Evolutionary conservation across 2,888 invertebrate genomes (phyloP).

Genomic region (Rhamnusium bicolor): DNA sequence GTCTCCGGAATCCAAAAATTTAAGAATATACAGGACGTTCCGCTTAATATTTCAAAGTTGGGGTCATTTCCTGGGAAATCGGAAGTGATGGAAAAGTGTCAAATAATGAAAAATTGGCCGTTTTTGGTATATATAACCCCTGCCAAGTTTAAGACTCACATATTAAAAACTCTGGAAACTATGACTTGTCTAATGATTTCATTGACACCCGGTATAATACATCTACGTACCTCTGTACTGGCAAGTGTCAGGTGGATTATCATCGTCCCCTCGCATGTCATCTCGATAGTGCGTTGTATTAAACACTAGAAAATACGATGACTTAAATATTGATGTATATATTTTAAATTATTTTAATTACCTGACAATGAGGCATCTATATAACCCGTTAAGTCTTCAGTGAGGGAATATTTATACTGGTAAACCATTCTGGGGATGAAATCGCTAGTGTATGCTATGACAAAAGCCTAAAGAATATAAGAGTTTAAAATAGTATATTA

Average conservation of each 20-base stretch:
- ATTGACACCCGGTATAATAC: no score
- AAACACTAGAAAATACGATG: slow-evolving; percentile 74
- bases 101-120: no score
- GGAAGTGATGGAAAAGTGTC: no score
- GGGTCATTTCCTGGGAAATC: no score
- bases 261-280: slow-evolving; percentile 82
- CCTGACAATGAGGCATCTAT: slow-evolving; percentile 90
- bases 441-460: slow-evolving; percentile 98
- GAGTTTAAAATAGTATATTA: no score
- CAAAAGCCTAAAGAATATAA: slow-evolving; percentile 90
- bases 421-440: slow-evolving; percentile 97
- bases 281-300: slow-evolving; percentile 87
- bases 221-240: slow-evolving; percentile 84
- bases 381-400: slow-evolving; percentile 85
- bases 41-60: no score
- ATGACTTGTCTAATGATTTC: no score
- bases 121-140: no score
- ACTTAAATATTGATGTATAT: not conserved
- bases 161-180: no score
- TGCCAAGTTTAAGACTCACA: no score
- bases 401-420: slow-evolving; percentile 85
- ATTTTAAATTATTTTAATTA: slow-evolving; percentile 63
- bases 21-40: no score
- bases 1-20: no score
- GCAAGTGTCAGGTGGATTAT: slow-evolving; percentile 79